Percentiles rank a stretch among this genome's conserved stretches.
Conservation (phyloP, 2,888 invertebrate species). For the Luffia ferchaultella region DNA sequence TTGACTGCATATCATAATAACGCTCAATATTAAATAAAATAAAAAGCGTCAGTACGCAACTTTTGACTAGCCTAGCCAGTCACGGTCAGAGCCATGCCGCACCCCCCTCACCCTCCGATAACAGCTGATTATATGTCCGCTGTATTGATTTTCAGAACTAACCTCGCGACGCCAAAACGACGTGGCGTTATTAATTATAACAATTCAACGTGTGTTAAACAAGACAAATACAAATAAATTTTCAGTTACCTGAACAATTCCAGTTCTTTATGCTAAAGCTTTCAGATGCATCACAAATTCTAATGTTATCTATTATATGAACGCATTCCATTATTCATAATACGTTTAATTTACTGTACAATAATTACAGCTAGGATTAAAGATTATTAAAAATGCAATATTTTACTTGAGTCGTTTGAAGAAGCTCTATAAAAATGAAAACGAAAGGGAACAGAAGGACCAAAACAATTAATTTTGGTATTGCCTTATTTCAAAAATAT, state of each 20-base stretch:
- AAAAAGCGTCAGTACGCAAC: conserved; percentile 23
- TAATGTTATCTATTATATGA: conserved; percentile 73
- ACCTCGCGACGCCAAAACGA: too few species aligned
- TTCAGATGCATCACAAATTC: conserved; percentile 56
- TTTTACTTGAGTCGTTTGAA: too few species aligned
- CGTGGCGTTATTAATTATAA: conserved; percentile 12
- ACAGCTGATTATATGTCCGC: conserved; percentile 63
- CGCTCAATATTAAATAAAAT: conserved; percentile 21
- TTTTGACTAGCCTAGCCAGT: conserved; percentile 9
- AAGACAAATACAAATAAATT: conserved; percentile 22
- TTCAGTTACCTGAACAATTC: conserved; percentile 72
- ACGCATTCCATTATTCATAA: conserved; percentile 73
- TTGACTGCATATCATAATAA: conserved; percentile 11
- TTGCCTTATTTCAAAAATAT: too few species aligned
- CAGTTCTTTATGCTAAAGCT: conserved; percentile 68
- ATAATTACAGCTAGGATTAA: too few species aligned
- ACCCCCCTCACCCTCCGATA: conserved; percentile 37
- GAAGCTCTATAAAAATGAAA: too few species aligned
- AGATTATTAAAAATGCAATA: too few species aligned
- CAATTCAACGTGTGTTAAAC: conserved; percentile 14
- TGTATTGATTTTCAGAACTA: conserved; percentile 63
- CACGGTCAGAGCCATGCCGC: conserved; percentile 20
- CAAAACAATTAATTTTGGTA: too few species aligned
- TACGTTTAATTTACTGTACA: too few species aligned
- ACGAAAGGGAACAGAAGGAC: too few species aligned